Evolutionary conservation across 2,113 vertebrate species (phyloP).

Genomic region (Mustela lutreola): DNA sequence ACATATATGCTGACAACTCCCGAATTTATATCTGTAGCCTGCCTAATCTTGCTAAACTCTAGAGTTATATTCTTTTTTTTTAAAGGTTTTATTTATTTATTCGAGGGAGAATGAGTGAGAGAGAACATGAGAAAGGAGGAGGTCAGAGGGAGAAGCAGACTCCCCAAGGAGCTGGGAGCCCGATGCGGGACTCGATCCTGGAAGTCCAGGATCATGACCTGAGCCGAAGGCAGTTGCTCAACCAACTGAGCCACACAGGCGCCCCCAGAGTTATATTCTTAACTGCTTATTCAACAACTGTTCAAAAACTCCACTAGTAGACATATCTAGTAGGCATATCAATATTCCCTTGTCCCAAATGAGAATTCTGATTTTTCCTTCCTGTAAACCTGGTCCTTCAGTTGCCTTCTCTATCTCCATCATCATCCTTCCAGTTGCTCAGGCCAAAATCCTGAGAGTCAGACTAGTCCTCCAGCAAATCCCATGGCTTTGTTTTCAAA

Average conservation of each 20-base stretch:
- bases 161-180: too few species aligned
- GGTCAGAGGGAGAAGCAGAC: too few species aligned
- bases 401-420: neutral
- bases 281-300: constrained; percentile 30
- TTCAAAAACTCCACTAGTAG: neutral
- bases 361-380: constrained; percentile 20
- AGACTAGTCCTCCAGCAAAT: neutral
- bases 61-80: neutral
- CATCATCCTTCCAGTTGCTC: neutral
- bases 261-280: neutral
- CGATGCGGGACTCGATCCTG: too few species aligned
- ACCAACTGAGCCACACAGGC: too few species aligned
- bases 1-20: neutral
- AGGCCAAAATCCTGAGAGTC: constrained; percentile 9
- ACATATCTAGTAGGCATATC: neutral
- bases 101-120: too few species aligned
- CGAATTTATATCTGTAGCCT: neutral
- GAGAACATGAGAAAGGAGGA: too few species aligned
- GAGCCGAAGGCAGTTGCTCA: too few species aligned
- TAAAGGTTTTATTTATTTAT: too few species aligned
- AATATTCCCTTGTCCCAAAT: neutral
- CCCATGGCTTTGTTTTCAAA: neutral
- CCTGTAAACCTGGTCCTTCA: neutral
- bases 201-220: too few species aligned
- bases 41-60: neutral